phyloP scores from a whole-genome alignment of 1,140 invertebrate genomes.

The Plodia interpunctella region DNA sequence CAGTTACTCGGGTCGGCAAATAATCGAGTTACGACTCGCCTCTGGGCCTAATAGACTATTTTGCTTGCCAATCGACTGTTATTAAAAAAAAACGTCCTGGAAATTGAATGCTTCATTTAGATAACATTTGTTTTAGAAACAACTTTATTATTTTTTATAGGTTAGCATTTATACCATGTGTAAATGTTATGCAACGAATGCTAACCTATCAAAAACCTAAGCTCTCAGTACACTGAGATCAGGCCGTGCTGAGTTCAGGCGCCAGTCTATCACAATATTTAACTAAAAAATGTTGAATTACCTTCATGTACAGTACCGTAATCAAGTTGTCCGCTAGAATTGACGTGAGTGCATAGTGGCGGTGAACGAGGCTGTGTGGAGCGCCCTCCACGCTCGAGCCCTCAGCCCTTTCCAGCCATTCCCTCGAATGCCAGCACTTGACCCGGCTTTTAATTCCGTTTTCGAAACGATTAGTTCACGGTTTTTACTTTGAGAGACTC shows the following conservation, averaged over 20 bases:
- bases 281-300: no score
- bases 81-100: neutral
- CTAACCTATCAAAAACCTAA: no score
- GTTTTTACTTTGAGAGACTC: neutral
- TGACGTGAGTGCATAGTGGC: neutral
- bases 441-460: neutral
- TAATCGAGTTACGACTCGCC: neutral
- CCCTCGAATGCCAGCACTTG: neutral
- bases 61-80: neutral
- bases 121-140: no score
- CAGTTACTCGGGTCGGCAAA: neutral
- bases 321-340: slow-evolving; percentile 3
- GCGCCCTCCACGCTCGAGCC: neutral
- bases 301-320: neutral
- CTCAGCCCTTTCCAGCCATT: neutral
- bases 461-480: neutral
- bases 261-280: no score
- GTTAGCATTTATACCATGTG: no score
- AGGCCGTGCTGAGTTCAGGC: no score
- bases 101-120: no score
- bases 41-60: neutral
- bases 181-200: no score
- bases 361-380: neutral
- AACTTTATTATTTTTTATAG: no score
- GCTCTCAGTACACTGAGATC: no score